Evolutionary conservation across 2,797 vertebrate species (phyloP).

Genomic region (Parambassis ranga): DNA sequence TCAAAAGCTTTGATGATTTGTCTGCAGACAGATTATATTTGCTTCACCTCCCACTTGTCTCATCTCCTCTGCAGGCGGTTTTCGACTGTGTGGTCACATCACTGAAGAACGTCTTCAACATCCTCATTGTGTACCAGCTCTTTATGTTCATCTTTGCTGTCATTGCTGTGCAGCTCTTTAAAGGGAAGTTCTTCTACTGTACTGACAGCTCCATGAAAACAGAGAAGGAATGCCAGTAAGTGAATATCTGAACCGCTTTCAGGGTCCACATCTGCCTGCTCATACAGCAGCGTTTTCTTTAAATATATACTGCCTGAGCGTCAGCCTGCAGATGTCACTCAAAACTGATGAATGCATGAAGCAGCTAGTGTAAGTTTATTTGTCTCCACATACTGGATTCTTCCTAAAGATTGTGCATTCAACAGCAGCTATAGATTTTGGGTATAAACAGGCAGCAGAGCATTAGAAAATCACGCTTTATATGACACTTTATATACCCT

Average conservation of each 20-base stretch:
- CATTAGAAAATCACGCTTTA: too few relatives aligned
- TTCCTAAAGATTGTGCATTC: too few relatives aligned
- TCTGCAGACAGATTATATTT: slow-evolving; percentile 2
- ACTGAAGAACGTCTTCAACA: slow-evolving; percentile 98
- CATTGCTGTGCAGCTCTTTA: slow-evolving; percentile 97
- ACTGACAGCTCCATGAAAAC: slow-evolving; percentile 96
- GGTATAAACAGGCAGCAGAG: background rate
- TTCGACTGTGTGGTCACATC: slow-evolving; percentile 99
- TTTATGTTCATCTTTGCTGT: slow-evolving; percentile 99
- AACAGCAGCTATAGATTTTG: too few relatives aligned
- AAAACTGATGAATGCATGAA: too few relatives aligned
- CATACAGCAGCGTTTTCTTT: background rate
- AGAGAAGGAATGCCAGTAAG: slow-evolving; percentile 97
- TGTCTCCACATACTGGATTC: too few relatives aligned
- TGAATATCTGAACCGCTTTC: slow-evolving; percentile 23
- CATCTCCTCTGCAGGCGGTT: slow-evolving; percentile 84
- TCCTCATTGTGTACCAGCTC: slow-evolving; percentile 99
- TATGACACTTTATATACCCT: background rate
- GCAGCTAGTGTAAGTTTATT: too few relatives aligned
- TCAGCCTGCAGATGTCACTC: slow-evolving; percentile 28
- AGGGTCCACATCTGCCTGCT: background rate
- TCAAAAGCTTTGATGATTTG: background rate
- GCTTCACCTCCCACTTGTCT: background rate
- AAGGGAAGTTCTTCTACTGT: slow-evolving; percentile 98
- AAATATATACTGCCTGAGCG: background rate